phyloP scores from a whole-genome alignment of 92 coral and sea anemone genomes.

The Ricordea florida region DNA sequence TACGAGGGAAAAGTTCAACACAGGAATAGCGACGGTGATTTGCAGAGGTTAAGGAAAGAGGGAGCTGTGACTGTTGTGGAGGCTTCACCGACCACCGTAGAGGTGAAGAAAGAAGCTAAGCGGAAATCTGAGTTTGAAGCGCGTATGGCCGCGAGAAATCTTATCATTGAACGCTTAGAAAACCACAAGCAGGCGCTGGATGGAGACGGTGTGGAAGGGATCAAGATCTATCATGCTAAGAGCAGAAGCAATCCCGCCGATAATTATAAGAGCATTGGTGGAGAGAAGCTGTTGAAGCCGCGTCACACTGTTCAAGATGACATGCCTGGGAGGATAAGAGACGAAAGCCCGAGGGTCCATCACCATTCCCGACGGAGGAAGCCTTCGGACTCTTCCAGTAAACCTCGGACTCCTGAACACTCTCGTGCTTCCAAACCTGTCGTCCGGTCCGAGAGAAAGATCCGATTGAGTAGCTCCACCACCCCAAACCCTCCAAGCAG shows the following conservation, averaged over 20 bases:
- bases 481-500: conserved; percentile 28
- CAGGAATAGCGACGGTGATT: conserved; percentile 33
- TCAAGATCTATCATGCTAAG: conserved; percentile 82
- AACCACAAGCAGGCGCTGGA: conserved; percentile 75
- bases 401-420: conserved; percentile 53
- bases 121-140: conserved; percentile 67
- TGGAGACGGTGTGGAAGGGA: conserved; percentile 67
- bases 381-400: conserved; percentile 19
- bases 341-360: conserved; percentile 2
- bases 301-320: conserved; percentile 77
- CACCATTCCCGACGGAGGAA: conserved; percentile 10
- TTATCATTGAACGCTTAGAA: conserved; percentile 75
- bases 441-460: conserved; percentile 84
- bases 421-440: conserved; percentile 63
- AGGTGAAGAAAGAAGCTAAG: conserved; percentile 52
- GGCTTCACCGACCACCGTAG: conserved; percentile 55
- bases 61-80: conserved; percentile 20
- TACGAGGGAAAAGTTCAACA: background rate
- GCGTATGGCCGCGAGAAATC: conserved; percentile 79
- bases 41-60: conserved; percentile 1
- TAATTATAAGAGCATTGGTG: conserved; percentile 20
- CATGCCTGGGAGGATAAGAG: conserved; percentile 22
- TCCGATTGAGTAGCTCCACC: conserved; percentile 66
- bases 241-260: conserved; percentile 87
- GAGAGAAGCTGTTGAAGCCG: conserved; percentile 17